Evolutionary conservation across 2,113 vertebrate genomes (phyloP), one percentile per base, ranked within the genome.

Genomic region (Nymphicus hollandicus): DNA sequence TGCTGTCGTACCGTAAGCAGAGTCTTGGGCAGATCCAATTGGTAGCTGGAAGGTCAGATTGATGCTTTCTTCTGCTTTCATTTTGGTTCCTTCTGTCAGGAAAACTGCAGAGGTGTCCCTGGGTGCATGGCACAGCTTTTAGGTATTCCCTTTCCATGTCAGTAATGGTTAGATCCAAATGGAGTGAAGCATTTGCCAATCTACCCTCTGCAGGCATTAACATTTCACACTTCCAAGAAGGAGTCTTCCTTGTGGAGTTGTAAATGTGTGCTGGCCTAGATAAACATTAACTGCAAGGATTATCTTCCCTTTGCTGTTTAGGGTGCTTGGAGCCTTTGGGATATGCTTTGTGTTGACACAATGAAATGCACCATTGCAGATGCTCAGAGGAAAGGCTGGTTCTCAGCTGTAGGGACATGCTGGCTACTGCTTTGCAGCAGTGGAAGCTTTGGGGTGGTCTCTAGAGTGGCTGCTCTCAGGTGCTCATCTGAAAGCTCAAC

Each of bases 321-420:
- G 87, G 69, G 60, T 86, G 64, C 11, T 1, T 7, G 15, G 64
- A 86, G 69, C 46, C 68, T 17, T 7, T 60, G 78, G 88, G 70
- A 55, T 41, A 55, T 49, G 46, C n/a, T 64, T 39, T 64, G 46
- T 76, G 39, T 86, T 72, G 66, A 35, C 93, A 69, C 29, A 44
- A 55, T 31, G 77, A 17, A n/a, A 50, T 5, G 46, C 37, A 11
- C 11, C 7, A 47, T 33, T 37, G 43, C 20, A 58, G 69, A 25
- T 71, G 78, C 55, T 71, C 1, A 1, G 64, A 71, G 78, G 39
- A 78, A 16, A 23, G 29, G 29, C 18, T 1, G 3, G 2, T 5
- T 2, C 3, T 22, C 49, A 68, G 52, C 70, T n/a, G 18, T 25
- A 4, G 52, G 79, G 66, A 31, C 0, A 0, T 33, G n/a, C 52